Evolutionary conservation across 2,797 vertebrate species (phyloP).

Genomic region (Mustela erminea): DNA sequence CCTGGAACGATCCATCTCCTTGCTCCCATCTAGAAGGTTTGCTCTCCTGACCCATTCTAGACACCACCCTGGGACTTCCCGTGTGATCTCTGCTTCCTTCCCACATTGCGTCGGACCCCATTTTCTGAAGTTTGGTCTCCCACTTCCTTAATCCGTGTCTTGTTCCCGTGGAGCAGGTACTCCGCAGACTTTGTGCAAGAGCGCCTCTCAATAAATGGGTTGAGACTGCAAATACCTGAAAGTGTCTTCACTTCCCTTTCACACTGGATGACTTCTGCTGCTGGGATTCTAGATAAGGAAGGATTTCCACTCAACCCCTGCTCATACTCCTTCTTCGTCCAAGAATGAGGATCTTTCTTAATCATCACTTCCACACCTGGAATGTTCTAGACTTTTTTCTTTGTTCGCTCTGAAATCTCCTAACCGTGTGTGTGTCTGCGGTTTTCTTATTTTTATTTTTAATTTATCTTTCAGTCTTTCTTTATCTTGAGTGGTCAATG

Average conservation of each 20-base stretch:
- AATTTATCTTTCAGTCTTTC: neutral
- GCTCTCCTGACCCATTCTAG: rapidly evolving
- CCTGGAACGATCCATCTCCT: too few relatives aligned
- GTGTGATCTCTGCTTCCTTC: neutral
- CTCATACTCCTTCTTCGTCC: neutral
- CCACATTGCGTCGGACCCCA: rapidly evolving
- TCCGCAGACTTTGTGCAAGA: rapidly evolving
- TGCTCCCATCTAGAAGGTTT: rapidly evolving
- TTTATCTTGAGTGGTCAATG: neutral
- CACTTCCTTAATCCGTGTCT: too few relatives aligned
- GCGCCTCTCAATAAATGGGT: rapidly evolving
- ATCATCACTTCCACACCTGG: too few relatives aligned
- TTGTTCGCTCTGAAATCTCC: neutral
- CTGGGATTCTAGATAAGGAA: neutral
- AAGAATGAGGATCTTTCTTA: neutral
- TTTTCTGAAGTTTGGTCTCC: neutral
- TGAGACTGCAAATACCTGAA: neutral
- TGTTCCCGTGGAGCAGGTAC: too few relatives aligned
- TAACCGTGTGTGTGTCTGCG: neutral
- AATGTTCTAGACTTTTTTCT: neutral
- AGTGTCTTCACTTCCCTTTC: neutral
- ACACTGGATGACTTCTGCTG: too few relatives aligned
- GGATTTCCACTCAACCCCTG: neutral
- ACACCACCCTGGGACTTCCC: rapidly evolving
- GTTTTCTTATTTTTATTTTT: neutral